These are phyloP conservation scores for Drosophila stalkeri DNA, from an alignment of 2,888 invertebrate genomes.

Conservation along the genomic window DNA sequence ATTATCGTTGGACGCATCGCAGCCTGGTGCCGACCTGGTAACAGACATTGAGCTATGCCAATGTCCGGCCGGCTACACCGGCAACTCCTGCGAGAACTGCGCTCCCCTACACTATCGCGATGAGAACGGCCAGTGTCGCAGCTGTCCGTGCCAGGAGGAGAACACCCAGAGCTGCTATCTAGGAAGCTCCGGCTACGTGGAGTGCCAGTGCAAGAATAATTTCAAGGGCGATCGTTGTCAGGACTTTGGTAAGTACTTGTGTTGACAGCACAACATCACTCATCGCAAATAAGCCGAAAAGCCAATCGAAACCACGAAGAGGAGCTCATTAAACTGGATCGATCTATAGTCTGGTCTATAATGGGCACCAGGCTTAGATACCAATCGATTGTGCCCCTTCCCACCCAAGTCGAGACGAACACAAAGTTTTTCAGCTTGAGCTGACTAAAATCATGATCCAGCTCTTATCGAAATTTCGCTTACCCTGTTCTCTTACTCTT, in stretches of 20 bases:
- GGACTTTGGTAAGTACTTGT: constrained; percentile 85
- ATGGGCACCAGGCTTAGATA: constrained; percentile 10
- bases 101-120: constrained; percentile 90
- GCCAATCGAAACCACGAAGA: neutral
- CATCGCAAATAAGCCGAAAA: neutral
- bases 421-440: neutral
- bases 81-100: constrained; percentile 94
- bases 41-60: constrained; percentile 93
- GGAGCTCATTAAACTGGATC: neutral
- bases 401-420: neutral
- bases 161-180: constrained; percentile 80
- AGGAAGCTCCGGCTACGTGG: constrained; percentile 88
- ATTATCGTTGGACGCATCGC: constrained; percentile 87
- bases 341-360: constrained; percentile 4
- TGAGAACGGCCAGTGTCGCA: constrained; percentile 85
- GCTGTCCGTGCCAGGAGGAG: constrained; percentile 90
- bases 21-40: constrained; percentile 88
- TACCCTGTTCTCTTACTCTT: constrained; percentile 2
- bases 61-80: constrained; percentile 93
- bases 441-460: constrained; percentile 21
- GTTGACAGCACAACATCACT: neutral
- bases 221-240: constrained; percentile 89
- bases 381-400: neutral
- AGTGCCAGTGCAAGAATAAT: constrained; percentile 90
- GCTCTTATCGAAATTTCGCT: constrained; percentile 5